A percentile compares a stretch with the other conserved stretches of the same genome.
phyloP scores from a whole-genome alignment of 2,113 vertebrate species.

The Halichoerus grypus region DNA sequence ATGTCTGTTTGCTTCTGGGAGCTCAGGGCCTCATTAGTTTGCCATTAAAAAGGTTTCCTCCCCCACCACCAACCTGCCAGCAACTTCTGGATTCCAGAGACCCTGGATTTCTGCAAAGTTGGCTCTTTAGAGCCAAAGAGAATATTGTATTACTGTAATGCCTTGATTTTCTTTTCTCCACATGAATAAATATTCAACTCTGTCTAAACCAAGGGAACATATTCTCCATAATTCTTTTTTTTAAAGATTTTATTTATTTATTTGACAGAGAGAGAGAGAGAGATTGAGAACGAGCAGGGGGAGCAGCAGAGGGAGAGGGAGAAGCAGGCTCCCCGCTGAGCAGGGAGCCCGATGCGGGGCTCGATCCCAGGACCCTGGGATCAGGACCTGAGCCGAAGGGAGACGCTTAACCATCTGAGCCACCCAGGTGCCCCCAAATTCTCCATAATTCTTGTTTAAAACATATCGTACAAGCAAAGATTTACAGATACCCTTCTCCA shows the following conservation, averaged over 20 bases:
- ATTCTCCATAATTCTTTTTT: neutral
- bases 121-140: conserved; percentile 8
- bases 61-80: neutral
- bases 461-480: neutral
- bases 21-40: neutral
- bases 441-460: neutral
- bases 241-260: too few relatives aligned
- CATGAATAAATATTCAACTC: neutral
- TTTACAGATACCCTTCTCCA: neutral
- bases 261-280: too few relatives aligned
- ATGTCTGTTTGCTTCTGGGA: neutral
- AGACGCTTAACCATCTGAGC: too few relatives aligned
- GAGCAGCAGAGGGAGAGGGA: too few relatives aligned
- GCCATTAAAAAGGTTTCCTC: conserved; percentile 13
- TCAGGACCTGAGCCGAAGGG: too few relatives aligned
- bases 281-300: too few relatives aligned
- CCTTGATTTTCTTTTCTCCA: conserved; percentile 9
- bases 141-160: conserved; percentile 5
- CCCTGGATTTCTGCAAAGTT: neutral
- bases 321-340: too few relatives aligned
- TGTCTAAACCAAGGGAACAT: neutral
- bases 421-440: too few relatives aligned
- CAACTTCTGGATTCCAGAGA: conserved; percentile 19
- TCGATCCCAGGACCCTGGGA: too few relatives aligned
- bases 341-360: too few relatives aligned